Evolutionary conservation across 2,888 invertebrate species (phyloP).

Genomic region (Stenotaenia linearis): DNA sequence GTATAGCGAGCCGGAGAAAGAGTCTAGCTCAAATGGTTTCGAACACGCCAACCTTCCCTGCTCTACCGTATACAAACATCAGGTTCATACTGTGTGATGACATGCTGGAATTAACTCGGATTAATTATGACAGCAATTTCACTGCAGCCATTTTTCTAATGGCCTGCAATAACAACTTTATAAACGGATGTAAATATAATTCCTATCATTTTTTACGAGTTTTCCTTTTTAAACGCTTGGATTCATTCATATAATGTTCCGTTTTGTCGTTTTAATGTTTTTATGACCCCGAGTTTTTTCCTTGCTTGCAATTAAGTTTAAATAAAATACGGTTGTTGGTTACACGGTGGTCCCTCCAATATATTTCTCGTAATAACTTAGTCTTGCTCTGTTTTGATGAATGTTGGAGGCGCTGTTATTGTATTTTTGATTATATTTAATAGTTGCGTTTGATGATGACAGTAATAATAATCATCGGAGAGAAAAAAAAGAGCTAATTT

Average conservation of each 20-base stretch:
- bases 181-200: slow-evolving; percentile 14
- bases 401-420: not conserved
- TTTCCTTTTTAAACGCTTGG: not conserved
- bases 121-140: slow-evolving; percentile 26
- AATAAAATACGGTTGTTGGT: not conserved
- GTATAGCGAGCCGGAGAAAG: not conserved
- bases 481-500: not conserved
- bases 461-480: not conserved
- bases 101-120: slow-evolving; percentile 4
- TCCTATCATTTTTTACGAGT: not conserved
- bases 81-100: slow-evolving; percentile 12
- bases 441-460: not conserved
- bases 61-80: not conserved
- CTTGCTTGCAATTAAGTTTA: not conserved
- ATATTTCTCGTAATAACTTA: not conserved
- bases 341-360: not conserved
- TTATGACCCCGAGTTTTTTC: not conserved
- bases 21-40: not conserved
- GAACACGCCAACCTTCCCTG: not conserved
- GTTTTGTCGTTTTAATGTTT: not conserved
- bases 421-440: not conserved
- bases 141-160: not conserved
- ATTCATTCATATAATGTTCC: not conserved
- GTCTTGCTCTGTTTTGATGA: not conserved
- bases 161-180: slow-evolving; percentile 8